phyloP scores from a whole-genome alignment of 2,113 vertebrate species.

The Brachirus orientalis region DNA sequence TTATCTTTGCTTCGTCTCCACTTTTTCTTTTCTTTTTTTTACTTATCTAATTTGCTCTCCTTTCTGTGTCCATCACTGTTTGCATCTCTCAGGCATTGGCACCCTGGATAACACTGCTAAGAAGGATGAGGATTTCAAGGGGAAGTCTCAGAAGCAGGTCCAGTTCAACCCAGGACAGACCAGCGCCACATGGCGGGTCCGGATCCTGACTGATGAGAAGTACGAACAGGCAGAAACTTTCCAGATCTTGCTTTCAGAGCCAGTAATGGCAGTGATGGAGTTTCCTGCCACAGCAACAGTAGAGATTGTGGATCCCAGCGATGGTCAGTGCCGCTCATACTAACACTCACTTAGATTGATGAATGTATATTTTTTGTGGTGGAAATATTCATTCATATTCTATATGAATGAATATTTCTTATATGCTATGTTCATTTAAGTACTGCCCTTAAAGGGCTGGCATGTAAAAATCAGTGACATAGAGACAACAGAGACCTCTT shows the following conservation, averaged over 20 bases:
- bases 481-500: no score
- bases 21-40: constrained; percentile 1
- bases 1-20: constrained; percentile 23
- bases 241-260: constrained; percentile 90
- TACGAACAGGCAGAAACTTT: constrained; percentile 91
- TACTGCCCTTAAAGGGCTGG: background rate
- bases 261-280: constrained; percentile 91
- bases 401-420: no score
- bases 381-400: no score
- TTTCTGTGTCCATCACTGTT: background rate
- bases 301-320: constrained; percentile 91
- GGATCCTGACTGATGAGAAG: constrained; percentile 84
- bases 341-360: background rate
- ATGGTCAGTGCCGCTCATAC: constrained; percentile 82
- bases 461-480: no score
- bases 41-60: background rate
- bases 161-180: constrained; percentile 96
- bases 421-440: background rate
- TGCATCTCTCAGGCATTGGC: constrained; percentile 92
- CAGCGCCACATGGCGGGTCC: constrained; percentile 87
- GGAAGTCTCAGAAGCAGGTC: constrained; percentile 92
- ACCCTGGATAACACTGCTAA: constrained; percentile 88
- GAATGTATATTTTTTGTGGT: no score
- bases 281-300: constrained; percentile 85
- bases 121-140: constrained; percentile 90